Base-by-base conservation (phyloP, 1,140 invertebrate species). In the Scaptomyza montana region DNA sequence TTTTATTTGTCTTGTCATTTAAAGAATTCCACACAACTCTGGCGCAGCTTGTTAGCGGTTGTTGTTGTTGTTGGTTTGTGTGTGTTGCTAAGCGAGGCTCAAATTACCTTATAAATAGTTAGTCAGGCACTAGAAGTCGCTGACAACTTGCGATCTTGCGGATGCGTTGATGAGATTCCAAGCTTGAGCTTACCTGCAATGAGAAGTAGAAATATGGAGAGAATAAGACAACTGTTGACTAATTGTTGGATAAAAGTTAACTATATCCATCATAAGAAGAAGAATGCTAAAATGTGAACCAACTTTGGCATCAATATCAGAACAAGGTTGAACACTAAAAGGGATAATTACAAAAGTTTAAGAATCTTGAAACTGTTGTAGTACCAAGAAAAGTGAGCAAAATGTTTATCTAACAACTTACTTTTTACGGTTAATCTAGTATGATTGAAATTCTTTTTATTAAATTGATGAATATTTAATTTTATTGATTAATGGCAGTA, bases 81-180 rank as follows among this genome's bases (percentile, higher is more conserved):
- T 9, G 39, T 43, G 39, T 84, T 77, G 81, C 80, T 59, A 69
- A 64, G 80, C 80, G 47, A 45, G 49, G 21, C 69, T 85, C 80
- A 53, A 86, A 86, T 85, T 85, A 86, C 80, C 80, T 80, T 86
- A 77, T 86, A 77, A 85, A 85, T 85, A 80, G 81, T 86, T 85
- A 73, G 72, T 64, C 46, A 63, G 49, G 64, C 64, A 57, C 59
- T 67, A 70, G 70, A 84, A 80, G 64, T 80, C 68, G 78, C 67
- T 73, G 74, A 80, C 61, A 66, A 78, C 68, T 65, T 59, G 62
- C 47, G 56, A 62, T 77, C 74, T 65, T 59, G 62, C 41, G 62
- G 57, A 70, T 59, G 64, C 33, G 39, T 13, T 51, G 57, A 39
- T 51, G 62, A 72, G 49, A 51, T 75, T 30, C 50, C 65, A 73